phyloP scores from a whole-genome alignment of 2,113 vertebrate species.

The Todiramphus chloris region DNA sequence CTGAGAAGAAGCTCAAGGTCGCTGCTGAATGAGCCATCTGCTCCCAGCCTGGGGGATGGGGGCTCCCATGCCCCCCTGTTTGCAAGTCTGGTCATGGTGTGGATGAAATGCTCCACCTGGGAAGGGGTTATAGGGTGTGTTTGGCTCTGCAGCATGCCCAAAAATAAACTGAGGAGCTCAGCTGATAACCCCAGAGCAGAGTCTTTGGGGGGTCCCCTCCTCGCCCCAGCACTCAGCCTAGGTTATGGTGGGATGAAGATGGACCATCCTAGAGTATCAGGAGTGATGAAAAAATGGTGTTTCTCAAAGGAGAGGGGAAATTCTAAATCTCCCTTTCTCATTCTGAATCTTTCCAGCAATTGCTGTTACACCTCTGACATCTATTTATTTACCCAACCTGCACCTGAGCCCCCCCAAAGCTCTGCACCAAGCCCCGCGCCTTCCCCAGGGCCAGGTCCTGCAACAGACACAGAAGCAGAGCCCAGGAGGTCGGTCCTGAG shows the following conservation, averaged over 20 bases:
- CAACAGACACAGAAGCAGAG: accelerated
- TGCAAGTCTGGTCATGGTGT: accelerated
- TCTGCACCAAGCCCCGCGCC: background rate
- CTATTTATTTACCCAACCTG: background rate
- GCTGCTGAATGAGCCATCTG: background rate
- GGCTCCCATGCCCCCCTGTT: background rate
- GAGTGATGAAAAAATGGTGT: accelerated
- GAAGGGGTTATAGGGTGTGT: background rate
- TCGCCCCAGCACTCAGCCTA: accelerated
- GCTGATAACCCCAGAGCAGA: background rate
- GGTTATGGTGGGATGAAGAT: background rate
- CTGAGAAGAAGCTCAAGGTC: constrained; percentile 19
- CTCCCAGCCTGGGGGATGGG: background rate
- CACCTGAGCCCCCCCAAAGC: background rate
- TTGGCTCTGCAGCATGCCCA: accelerated
- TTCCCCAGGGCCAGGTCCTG: background rate
- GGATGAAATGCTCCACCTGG: background rate
- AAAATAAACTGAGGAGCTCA: background rate
- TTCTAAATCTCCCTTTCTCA: background rate
- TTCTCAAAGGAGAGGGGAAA: background rate
- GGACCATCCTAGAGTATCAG: background rate
- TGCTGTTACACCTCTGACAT: background rate
- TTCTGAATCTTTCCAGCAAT: background rate
- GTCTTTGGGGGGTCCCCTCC: background rate
- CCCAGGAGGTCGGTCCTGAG: accelerated